A percentile compares a stretch with the other conserved stretches of the same genome.
These are phyloP conservation scores for Thaumetopoea pityocampa DNA, from an alignment of 1,140 invertebrate species.

Conservation along the genomic window DNA sequence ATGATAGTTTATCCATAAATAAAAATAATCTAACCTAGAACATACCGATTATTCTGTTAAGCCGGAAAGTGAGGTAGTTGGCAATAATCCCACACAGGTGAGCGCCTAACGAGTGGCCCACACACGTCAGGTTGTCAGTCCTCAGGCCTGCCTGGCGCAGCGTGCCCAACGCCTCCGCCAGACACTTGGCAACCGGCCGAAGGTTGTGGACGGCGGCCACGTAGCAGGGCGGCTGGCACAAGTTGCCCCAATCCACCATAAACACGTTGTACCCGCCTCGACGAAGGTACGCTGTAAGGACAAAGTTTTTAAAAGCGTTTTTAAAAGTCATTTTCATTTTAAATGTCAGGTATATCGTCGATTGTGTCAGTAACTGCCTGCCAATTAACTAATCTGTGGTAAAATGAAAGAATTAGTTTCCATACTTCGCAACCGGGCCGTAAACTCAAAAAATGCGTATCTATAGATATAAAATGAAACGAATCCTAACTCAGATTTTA, in stretches of 20 bases:
- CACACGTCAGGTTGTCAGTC: slow-evolving; percentile 80
- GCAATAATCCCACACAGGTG: slow-evolving; percentile 85
- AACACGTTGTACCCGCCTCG: slow-evolving; percentile 86
- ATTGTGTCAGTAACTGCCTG: background rate
- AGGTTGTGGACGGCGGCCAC: slow-evolving; percentile 83
- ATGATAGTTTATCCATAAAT: too few species aligned
- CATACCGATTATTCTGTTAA: slow-evolving; percentile 65
- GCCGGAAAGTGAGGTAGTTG: slow-evolving; percentile 69
- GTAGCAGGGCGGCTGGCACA: slow-evolving; percentile 84
- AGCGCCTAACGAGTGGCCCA: slow-evolving; percentile 85
- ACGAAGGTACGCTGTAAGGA: slow-evolving; percentile 78
- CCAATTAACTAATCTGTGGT: too few species aligned
- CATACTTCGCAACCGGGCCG: too few species aligned
- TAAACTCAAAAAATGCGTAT: too few species aligned
- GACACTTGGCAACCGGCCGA: slow-evolving; percentile 80
- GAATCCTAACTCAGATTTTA: too few species aligned
- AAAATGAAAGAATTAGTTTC: too few species aligned
- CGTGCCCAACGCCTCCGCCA: slow-evolving; percentile 77
- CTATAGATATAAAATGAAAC: too few species aligned
- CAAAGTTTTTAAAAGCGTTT: background rate
- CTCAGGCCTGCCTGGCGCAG: slow-evolving; percentile 79
- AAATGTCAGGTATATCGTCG: background rate
- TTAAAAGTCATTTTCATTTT: background rate
- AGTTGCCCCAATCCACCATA: slow-evolving; percentile 83
- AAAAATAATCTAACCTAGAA: slow-evolving; percentile 2